These are phyloP conservation scores for Eira barbara DNA, from an alignment of 2,113 vertebrate genomes.

Conservation along the genomic window DNA sequence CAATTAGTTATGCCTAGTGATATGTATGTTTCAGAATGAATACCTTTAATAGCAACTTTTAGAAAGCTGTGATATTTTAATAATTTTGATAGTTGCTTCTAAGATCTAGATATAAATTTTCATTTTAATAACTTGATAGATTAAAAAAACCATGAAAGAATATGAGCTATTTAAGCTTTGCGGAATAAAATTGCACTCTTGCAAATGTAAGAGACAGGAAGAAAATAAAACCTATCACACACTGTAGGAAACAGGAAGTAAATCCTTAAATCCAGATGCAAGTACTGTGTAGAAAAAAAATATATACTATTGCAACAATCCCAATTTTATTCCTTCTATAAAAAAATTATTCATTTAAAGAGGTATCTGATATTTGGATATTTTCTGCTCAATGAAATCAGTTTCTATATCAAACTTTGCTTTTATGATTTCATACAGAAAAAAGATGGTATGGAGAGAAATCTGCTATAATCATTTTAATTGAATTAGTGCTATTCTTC, in stretches of 20 bases:
- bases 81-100: background rate
- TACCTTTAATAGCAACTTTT: background rate
- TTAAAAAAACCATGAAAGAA: background rate
- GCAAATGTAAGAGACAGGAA: background rate
- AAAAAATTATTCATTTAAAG: background rate
- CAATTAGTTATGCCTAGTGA: background rate
- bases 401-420: background rate
- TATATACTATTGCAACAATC: background rate
- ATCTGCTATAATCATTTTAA: background rate
- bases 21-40: background rate
- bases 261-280: background rate
- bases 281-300: background rate
- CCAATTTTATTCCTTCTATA: background rate
- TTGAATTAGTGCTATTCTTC: background rate
- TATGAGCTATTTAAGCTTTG: background rate
- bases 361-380: background rate
- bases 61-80: background rate
- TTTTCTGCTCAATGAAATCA: background rate
- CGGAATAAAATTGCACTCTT: background rate
- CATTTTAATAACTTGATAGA: background rate
- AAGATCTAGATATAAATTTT: background rate
- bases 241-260: background rate
- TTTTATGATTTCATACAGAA: background rate
- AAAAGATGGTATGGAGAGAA: background rate
- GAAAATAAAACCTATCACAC: background rate